These are phyloP conservation scores for Potamarius usumacintae DNA, from an alignment of 2,113 vertebrate species.

Conservation along the genomic window DNA sequence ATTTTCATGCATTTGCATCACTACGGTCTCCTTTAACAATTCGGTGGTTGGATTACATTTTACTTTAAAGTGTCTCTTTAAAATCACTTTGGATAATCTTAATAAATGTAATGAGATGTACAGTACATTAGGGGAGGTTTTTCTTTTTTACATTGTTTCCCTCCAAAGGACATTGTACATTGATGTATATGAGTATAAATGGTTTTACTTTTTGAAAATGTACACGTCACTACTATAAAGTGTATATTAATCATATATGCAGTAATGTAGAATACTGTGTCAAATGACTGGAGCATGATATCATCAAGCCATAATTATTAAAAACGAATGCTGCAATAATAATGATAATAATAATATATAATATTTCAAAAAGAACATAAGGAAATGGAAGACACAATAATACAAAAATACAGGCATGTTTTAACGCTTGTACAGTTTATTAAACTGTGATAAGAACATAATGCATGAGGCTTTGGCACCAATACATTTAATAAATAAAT, in stretches of 20 bases:
- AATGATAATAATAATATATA: background rate
- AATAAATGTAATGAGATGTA: background rate
- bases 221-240: background rate
- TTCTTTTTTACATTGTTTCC: background rate
- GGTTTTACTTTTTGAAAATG: background rate
- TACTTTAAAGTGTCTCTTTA: no score
- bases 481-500: slow-evolving; percentile 63
- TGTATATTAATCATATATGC: background rate
- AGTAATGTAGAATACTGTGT: background rate
- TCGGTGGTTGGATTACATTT: no score
- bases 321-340: background rate
- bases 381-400: background rate
- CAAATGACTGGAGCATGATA: background rate
- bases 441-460: slow-evolving; percentile 50
- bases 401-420: background rate
- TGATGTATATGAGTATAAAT: background rate
- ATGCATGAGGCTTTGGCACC: slow-evolving; percentile 65
- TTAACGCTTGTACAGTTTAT: slow-evolving; percentile 50
- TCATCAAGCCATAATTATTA: no score
- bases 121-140: background rate
- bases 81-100: background rate
- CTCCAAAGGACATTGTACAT: background rate
- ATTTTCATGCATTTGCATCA: no score
- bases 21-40: no score
- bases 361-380: background rate